phyloP scores from a whole-genome alignment of 2,797 vertebrate genomes.

The Gobio occitaniae region DNA sequence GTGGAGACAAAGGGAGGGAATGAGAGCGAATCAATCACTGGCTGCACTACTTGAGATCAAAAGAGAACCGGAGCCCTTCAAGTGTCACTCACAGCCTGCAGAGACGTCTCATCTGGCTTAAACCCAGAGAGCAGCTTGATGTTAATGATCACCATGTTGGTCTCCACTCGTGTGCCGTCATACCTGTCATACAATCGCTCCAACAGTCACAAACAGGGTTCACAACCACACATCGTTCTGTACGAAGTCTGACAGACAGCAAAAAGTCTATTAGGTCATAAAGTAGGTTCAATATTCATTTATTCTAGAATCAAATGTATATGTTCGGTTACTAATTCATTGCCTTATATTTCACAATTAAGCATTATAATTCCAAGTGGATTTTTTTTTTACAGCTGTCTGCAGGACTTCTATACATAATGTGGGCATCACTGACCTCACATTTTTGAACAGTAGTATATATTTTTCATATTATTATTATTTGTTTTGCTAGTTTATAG shows the following conservation, averaged over 20 bases:
- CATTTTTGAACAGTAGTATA: not conserved
- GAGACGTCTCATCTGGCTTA: slow-evolving; percentile 63
- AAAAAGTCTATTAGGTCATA: not conserved
- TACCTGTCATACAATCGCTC: slow-evolving; percentile 64
- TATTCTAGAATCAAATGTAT: not conserved
- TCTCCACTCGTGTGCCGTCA: slow-evolving; percentile 71
- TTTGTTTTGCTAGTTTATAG: not conserved
- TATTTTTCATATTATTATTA: not conserved
- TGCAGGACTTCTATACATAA: not conserved
- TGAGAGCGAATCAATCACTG: not conserved
- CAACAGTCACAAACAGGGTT: slow-evolving; percentile 14
- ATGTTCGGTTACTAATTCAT: not conserved
- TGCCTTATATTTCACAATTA: not conserved
- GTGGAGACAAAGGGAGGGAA: slow-evolving; percentile 10
- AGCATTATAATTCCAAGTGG: not conserved
- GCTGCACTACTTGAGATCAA: slow-evolving; percentile 30
- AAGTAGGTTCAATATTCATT: not conserved
- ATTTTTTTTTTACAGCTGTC: not conserved
- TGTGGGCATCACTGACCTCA: not conserved
- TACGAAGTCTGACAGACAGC: slow-evolving; percentile 10
- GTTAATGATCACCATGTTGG: slow-evolving; percentile 81
- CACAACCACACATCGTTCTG: not conserved
- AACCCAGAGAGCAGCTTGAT: slow-evolving; percentile 79
- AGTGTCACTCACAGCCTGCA: slow-evolving; percentile 64
- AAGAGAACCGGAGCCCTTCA: slow-evolving; percentile 31